A percentile compares a stretch with the other conserved stretches of the same genome.
Evolutionary conservation across 2,797 vertebrate genomes (phyloP).

Genomic region (Carapus acus): DNA sequence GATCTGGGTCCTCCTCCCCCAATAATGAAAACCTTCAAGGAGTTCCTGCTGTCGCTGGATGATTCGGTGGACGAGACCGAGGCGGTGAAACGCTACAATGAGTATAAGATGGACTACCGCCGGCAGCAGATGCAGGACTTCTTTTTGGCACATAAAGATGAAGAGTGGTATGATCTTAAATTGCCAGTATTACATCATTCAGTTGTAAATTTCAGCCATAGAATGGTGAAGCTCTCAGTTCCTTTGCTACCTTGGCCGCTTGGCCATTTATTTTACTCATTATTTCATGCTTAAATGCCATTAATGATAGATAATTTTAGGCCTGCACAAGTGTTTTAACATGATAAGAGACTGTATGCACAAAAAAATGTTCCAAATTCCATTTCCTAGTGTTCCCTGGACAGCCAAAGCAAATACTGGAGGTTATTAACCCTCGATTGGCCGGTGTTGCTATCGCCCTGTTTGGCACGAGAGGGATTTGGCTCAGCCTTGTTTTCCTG

Average conservation of each 20-base stretch:
- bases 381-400: no score
- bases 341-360: no score
- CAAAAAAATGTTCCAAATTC: no score
- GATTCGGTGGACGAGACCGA: slow-evolving; percentile 93
- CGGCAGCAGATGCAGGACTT: slow-evolving; percentile 97
- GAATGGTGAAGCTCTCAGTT: not conserved
- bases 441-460: no score
- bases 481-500: no score
- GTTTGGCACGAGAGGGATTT: no score
- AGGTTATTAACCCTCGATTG: no score
- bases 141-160: slow-evolving; percentile 92
- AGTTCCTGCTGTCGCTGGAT: slow-evolving; percentile 88
- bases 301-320: no score
- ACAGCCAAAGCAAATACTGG: no score
- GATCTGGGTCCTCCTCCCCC: slow-evolving; percentile 85
- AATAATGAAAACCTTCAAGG: slow-evolving; percentile 92
- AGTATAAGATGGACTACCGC: slow-evolving; percentile 92
- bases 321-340: no score
- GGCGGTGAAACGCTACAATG: slow-evolving; percentile 90
- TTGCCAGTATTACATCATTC: slow-evolving; percentile 19
- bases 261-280: not conserved
- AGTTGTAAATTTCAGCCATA: slow-evolving; percentile 1
- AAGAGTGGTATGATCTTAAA: slow-evolving; percentile 87
- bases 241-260: not conserved
- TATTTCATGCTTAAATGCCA: no score